Base-by-base conservation (phyloP, 2,888 invertebrate species). In the Plebejus argus region DNA sequence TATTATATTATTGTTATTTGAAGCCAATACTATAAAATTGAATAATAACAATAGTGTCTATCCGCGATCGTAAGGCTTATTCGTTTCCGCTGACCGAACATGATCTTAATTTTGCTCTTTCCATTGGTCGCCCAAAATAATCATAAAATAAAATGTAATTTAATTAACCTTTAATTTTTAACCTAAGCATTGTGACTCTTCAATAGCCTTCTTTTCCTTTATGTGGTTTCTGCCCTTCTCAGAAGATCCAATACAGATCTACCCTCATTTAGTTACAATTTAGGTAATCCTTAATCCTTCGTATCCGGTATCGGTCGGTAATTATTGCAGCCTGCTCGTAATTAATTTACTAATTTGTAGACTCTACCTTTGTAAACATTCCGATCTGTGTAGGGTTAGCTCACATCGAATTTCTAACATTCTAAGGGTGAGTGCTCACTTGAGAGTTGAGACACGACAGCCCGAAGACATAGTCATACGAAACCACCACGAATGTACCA, bases 321-420 rank as follows among this genome's bases (percentile, higher is more conserved):
- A 66, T 33, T 66, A 66, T 33, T 66, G 28, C 28, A 18, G 15
- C 53, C 0, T 15, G 53, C 53, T 53, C 53, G 61, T 61, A 61
- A 61, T 61, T 61, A 20, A 61, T 61, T 61, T 61, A 61, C 23
- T 61, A 56, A 56, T 56, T 10, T 61, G 61, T 61, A 61, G 61
- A 28, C 23, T 66, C 23, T 23, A 23, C 23, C 10, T 66, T 23
- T 61, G 61, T 61, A 61, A 66, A 18, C 28, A 66, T 33, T 66
- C 28, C 66, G 18, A 66, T 66, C 7, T 7, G 18, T 33, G 15
- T 28, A 61, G n/a, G 20, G 58, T 1, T 20, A 58, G 58, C 20
- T 58, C 20, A 58, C 20, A 58, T 12, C 53, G 20, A 20, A 58
- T 20, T 20, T n/a, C 20, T 20, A 58, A 20, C 20, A 20, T 2